phyloP scores from a whole-genome alignment of 2,888 invertebrate species.

The Acronicta leporina region DNA sequence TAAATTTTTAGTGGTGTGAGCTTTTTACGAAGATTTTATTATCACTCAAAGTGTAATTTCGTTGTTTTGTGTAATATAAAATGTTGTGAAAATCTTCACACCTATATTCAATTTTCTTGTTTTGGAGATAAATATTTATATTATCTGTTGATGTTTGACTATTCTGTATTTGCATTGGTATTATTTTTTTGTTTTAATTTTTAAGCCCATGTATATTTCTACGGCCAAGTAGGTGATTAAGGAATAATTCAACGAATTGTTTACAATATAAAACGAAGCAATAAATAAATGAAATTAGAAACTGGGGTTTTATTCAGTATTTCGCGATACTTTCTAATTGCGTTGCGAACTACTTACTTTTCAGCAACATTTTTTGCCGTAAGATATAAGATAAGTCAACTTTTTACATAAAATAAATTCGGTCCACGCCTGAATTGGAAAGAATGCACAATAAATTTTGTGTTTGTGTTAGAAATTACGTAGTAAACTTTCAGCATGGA shows the following conservation, averaged over 20 bases:
- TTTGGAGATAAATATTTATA: slow-evolving; percentile 78
- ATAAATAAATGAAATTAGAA: slow-evolving; percentile 75
- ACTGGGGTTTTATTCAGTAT: slow-evolving; percentile 62
- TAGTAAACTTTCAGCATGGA: too few relatives aligned
- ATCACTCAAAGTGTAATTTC: slow-evolving; percentile 58
- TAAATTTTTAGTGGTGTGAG: slow-evolving; percentile 47
- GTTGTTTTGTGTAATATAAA: slow-evolving; percentile 45
- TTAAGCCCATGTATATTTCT: slow-evolving; percentile 75
- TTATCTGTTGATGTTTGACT: slow-evolving; percentile 84
- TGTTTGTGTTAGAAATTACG: too few relatives aligned
- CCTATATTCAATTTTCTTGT: slow-evolving; percentile 72
- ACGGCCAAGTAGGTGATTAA: slow-evolving; percentile 73
- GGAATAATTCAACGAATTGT: slow-evolving; percentile 84
- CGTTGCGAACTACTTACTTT: not conserved
- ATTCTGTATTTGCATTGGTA: slow-evolving; percentile 83
- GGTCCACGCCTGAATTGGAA: too few relatives aligned
- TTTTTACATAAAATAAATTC: too few relatives aligned
- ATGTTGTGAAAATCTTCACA: slow-evolving; percentile 41
- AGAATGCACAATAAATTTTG: too few relatives aligned
- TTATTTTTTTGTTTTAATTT: slow-evolving; percentile 80
- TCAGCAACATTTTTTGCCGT: too few relatives aligned
- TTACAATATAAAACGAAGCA: slow-evolving; percentile 84
- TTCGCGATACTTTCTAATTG: slow-evolving; percentile 4
- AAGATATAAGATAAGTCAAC: too few relatives aligned
- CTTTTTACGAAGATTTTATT: slow-evolving; percentile 46